phyloP scores from a whole-genome alignment of 2,113 vertebrate species.

The Xyliphius kryptos region DNA sequence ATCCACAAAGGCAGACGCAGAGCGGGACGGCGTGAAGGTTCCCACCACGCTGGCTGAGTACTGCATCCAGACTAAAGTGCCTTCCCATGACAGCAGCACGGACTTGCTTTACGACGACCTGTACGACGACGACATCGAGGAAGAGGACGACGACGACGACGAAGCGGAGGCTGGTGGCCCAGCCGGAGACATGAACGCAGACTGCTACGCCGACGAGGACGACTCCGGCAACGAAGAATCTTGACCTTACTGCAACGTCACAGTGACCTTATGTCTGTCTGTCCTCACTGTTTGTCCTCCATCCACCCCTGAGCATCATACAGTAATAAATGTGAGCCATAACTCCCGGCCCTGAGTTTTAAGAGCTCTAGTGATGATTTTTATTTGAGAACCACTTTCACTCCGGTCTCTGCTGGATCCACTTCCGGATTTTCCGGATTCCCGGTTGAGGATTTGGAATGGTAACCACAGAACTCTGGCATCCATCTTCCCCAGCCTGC shows the following conservation, averaged over 20 bases:
- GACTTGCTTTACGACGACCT: slow-evolving; percentile 98
- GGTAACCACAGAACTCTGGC: neutral
- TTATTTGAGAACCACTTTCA: neutral
- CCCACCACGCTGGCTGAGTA: slow-evolving; percentile 96
- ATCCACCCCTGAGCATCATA: neutral
- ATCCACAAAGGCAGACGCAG: slow-evolving; percentile 90
- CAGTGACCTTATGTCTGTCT: slow-evolving; percentile 9
- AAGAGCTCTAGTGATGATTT: slow-evolving; percentile 10
- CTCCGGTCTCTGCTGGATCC: too few species aligned
- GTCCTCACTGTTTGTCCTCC: slow-evolving; percentile 1
- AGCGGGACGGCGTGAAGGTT: slow-evolving; percentile 94
- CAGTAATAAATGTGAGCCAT: slow-evolving; percentile 13
- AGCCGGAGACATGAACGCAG: slow-evolving; percentile 75
- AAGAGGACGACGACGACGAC: slow-evolving; percentile 87
- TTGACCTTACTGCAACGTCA: slow-evolving; percentile 60
- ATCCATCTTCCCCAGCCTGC: slow-evolving; percentile 45
- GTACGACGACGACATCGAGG: slow-evolving; percentile 91
- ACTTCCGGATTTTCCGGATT: neutral
- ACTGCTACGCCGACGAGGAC: slow-evolving; percentile 89
- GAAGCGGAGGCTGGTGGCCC: slow-evolving; percentile 86
- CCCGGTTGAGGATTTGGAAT: neutral
- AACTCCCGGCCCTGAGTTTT: slow-evolving; percentile 7
- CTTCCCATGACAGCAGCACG: slow-evolving; percentile 97
- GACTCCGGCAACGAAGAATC: slow-evolving; percentile 98
- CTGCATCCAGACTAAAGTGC: slow-evolving; percentile 98